Evolutionary conservation across 2,888 invertebrate species (phyloP), one percentile per base, ranked within the genome.

Genomic region (Trypoxylon attenuatum): DNA sequence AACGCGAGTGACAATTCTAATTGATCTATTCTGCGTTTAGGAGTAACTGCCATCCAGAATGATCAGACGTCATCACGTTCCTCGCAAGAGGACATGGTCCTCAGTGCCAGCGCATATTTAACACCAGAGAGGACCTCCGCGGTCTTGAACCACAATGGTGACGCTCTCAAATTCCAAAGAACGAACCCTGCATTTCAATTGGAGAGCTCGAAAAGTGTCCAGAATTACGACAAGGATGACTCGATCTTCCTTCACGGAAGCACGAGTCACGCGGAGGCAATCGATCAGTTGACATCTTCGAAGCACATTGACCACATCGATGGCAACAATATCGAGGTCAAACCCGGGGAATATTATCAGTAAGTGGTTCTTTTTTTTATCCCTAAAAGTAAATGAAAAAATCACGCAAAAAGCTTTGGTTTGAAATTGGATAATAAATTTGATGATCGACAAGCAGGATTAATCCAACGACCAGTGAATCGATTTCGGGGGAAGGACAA

Each of bases 401-500:
- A n/a, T n/a, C n/a, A n/a, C n/a, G n/a, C n/a, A n/a, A n/a, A n/a
- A n/a, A n/a, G n/a, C n/a, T n/a, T n/a, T n/a, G n/a, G 10, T 3
- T 15, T 8, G 1, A n/a, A 6, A 42, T 29, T 21, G 16, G 25
- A 39, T 3, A 5, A 5, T n/a, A 15, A 5, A 5, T 5, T 45
- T 13, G 0, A 10, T 38, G 33, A 1, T 43, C 0, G 1, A 3
- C 39, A 41, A 76, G 74, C 43, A 85, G 81, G 33, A 81, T 84
- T 46, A 74, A 68, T 13, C 79, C 84, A 10, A 86, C 83, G 5
- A 76, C 62, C 18, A 84, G 80, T 22, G 82, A 82, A 38, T 64
- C 64, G 23, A 62, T 65, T 64, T 91, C 93, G 93, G 93, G 93
- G 93, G 93, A 93, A 93, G 92, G 83, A 82, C 88, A 87, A 84